Percentiles rank a stretch among this genome's conserved stretches.
phyloP scores from a whole-genome alignment of 1,140 invertebrate species.

The Heterodera carotae region DNA sequence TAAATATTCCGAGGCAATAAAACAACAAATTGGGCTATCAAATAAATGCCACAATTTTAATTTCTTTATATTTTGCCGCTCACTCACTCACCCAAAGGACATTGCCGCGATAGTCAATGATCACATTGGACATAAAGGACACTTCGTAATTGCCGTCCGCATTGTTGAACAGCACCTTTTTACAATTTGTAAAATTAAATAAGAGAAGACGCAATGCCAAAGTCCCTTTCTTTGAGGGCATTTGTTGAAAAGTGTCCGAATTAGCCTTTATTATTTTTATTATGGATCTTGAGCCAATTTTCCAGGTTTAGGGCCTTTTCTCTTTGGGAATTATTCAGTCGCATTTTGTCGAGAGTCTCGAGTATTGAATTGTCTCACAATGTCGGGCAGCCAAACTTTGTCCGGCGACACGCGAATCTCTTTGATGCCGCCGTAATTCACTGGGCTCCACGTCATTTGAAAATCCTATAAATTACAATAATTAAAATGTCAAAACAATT shows the following conservation, averaged over 20 bases:
- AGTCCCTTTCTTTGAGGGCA: neutral
- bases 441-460: conserved; percentile 87
- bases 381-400: conserved; percentile 96
- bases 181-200: conserved; percentile 1
- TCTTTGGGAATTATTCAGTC: no score
- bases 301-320: no score
- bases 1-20: no score
- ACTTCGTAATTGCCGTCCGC: conserved; percentile 98
- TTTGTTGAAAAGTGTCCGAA: no score
- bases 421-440: conserved; percentile 93
- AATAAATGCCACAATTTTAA: no score
- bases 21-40: no score
- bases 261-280: no score
- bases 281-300: no score
- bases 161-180: conserved; percentile 87
- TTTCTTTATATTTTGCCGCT: neutral
- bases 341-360: no score
- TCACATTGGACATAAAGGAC: conserved; percentile 93
- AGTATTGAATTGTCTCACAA: conserved; percentile 70
- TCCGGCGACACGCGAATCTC: conserved; percentile 91
- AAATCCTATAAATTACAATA: conserved; percentile 75
- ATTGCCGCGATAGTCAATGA: conserved; percentile 82
- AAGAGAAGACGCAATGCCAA: neutral
- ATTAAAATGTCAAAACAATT: neutral
- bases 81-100: conserved; percentile 74